phyloP scores from a whole-genome alignment of 2,113 vertebrate species.

The Cromileptes altivelis region DNA sequence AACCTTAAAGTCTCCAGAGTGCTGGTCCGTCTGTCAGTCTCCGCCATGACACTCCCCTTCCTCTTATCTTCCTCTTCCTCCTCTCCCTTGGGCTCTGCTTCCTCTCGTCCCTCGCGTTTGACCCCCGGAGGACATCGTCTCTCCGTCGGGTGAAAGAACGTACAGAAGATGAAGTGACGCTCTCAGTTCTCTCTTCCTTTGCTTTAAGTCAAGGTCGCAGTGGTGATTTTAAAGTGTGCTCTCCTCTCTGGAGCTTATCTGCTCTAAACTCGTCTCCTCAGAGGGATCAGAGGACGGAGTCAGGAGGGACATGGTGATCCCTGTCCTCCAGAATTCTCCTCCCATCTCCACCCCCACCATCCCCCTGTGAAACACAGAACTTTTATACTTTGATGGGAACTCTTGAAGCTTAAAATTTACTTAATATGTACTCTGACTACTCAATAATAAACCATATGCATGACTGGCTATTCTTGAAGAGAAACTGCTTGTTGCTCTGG shows the following conservation, averaged over 20 bases:
- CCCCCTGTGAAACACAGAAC: neutral
- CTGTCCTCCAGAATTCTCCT: neutral
- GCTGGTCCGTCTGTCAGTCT: conserved; percentile 57
- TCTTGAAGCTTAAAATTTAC: neutral
- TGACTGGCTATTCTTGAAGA: neutral
- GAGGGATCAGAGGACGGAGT: conserved; percentile 33
- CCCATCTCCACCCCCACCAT: neutral
- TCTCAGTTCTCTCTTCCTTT: conserved; percentile 29
- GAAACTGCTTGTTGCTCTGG: too few relatives aligned
- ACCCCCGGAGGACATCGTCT: conserved; percentile 24
- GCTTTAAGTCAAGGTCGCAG: conserved; percentile 52
- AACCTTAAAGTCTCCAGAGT: conserved; percentile 50
- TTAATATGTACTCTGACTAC: neutral
- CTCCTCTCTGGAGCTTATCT: conserved; percentile 55
- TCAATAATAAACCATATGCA: too few relatives aligned
- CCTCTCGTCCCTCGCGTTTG: conserved; percentile 10
- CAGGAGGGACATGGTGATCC: conserved; percentile 32
- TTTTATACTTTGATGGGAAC: neutral
- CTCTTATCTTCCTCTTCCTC: conserved; percentile 39
- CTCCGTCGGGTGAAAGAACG: conserved; percentile 16
- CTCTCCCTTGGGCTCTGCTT: conserved; percentile 23
- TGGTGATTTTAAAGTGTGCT: conserved; percentile 32
- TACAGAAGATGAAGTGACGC: conserved; percentile 27
- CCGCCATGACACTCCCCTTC: conserved; percentile 41
- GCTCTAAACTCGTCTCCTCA: conserved; percentile 38